phyloP scores from a whole-genome alignment of 2,888 invertebrate species.

The Synanthedon andrenaeformis region DNA sequence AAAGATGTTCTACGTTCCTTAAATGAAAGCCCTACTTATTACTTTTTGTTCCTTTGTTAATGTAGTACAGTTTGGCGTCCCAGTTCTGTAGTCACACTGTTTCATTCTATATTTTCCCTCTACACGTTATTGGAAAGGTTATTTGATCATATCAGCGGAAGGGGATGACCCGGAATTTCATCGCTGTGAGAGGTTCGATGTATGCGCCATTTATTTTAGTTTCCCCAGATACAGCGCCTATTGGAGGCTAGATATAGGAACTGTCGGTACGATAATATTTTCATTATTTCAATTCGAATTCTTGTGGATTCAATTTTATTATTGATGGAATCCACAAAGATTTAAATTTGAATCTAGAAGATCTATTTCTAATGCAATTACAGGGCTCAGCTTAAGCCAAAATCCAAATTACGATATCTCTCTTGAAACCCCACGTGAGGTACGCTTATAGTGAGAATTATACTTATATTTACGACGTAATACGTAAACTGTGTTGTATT shows the following conservation, averaged over 20 bases:
- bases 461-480: background rate
- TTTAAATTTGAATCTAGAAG: background rate
- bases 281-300: too few species aligned
- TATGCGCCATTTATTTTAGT: conserved; percentile 58
- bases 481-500: too few species aligned
- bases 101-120: background rate
- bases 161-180: conserved; percentile 51
- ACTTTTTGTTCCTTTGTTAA: background rate
- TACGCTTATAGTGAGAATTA: background rate
- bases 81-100: background rate
- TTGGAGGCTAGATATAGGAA: too few species aligned
- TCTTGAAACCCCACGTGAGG: background rate
- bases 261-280: too few species aligned
- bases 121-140: conserved; percentile 12
- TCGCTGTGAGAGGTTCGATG: conserved; percentile 49
- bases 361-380: background rate
- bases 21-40: background rate
- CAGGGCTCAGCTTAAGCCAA: background rate
- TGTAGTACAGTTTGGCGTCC: background rate
- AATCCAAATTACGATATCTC: background rate
- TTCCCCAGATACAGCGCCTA: conserved; percentile 14
- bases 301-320: too few species aligned
- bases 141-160: conserved; percentile 45
- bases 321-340: too few species aligned
- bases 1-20: background rate